Conservation (phyloP, 2,797 vertebrate genomes). For the Lates japonicus region DNA sequence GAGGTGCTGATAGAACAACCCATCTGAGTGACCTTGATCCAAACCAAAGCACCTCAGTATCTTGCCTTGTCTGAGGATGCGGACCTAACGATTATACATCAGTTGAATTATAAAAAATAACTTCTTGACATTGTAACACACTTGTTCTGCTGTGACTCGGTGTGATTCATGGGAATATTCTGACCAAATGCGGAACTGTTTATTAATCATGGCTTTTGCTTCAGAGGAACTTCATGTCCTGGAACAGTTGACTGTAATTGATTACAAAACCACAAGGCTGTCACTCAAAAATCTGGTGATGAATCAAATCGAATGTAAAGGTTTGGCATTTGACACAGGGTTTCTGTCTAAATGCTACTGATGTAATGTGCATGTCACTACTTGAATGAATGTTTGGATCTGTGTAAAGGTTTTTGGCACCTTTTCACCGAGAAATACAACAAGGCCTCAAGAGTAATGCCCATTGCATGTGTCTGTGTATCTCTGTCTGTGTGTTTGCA, state of each 20-base stretch:
- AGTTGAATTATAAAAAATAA: conserved; percentile 11
- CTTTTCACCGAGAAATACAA: conserved; percentile 37
- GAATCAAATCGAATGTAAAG: conserved; percentile 1
- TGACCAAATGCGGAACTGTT: conserved; percentile 39
- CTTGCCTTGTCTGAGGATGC: not conserved
- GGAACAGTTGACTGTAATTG: not conserved
- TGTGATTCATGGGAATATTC: conserved; percentile 55
- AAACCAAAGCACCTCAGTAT: conserved; percentile 40
- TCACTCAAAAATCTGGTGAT: conserved; percentile 1
- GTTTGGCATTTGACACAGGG: too few relatives aligned
- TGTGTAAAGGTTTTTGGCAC: not conserved
- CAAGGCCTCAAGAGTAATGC: not conserved
- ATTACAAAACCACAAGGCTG: conserved; percentile 11
- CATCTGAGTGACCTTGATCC: conserved; percentile 60
- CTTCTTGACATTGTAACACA: conserved; percentile 21
- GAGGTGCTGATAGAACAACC: conserved; percentile 52
- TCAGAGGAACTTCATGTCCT: conserved; percentile 3
- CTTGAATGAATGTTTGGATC: conserved; percentile 1
- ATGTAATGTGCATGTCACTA: not conserved
- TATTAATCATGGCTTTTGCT: conserved; percentile 38
- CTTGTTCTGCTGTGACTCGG: not conserved
- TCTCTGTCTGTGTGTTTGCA: conserved; percentile 39
- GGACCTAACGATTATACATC: not conserved
- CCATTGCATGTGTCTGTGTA: not conserved
- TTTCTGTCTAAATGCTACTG: not conserved